Conservation (phyloP, 2,888 invertebrate species). For the Lycia hirtaria region DNA sequence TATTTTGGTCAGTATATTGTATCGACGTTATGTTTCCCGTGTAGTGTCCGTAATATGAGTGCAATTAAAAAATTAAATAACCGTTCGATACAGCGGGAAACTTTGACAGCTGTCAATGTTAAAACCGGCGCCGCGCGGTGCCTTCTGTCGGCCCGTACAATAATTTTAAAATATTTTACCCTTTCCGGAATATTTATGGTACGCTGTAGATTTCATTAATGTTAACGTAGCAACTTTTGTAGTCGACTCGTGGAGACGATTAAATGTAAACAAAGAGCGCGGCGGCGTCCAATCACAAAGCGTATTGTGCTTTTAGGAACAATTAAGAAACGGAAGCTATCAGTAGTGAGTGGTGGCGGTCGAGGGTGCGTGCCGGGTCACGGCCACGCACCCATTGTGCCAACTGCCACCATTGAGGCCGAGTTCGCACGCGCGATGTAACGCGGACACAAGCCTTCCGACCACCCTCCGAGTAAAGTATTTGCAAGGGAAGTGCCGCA, state of each 20-base stretch:
- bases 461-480: too few species aligned
- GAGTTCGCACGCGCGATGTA: constrained; percentile 15
- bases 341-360: constrained; percentile 25
- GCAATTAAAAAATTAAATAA: constrained; percentile 23
- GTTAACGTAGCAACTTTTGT: constrained; percentile 32
- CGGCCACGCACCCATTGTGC: constrained; percentile 41
- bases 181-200: constrained; percentile 5
- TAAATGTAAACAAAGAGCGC: constrained; percentile 39
- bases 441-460: neutral
- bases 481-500: neutral
- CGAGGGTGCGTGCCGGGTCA: constrained; percentile 32
- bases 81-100: constrained; percentile 29
- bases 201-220: constrained; percentile 13
- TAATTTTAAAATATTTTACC: neutral
- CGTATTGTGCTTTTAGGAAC: constrained; percentile 40
- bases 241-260: constrained; percentile 30
- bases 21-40: too few species aligned
- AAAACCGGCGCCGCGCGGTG: constrained; percentile 5
- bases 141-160: neutral
- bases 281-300: constrained; percentile 39
- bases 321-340: constrained; percentile 39
- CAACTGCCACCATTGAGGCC: constrained; percentile 22
- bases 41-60: too few species aligned
- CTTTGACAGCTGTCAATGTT: constrained; percentile 32
- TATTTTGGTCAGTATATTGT: too few species aligned